A percentile compares a stretch with the other conserved stretches of the same genome.
Evolutionary conservation across 2,113 vertebrate species (phyloP).

Genomic region (Oncorhynchus gorbuscha): DNA sequence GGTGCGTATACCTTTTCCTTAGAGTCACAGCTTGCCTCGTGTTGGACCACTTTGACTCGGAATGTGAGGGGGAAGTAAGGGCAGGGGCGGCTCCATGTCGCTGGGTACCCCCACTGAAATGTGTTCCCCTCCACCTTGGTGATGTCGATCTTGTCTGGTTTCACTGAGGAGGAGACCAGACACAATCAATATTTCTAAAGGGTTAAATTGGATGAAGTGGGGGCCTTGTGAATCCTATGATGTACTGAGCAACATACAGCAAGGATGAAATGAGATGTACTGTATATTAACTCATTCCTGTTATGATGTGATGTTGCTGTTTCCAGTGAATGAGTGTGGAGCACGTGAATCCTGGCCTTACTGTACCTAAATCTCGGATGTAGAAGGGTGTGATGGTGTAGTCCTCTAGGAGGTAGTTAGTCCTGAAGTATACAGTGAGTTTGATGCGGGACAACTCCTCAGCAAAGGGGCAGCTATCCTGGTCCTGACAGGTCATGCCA

Average conservation of each 20-base stretch:
- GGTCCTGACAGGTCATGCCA: constrained; percentile 52
- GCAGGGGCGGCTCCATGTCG: constrained; percentile 65
- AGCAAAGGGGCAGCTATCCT: constrained; percentile 46
- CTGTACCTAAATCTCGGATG: constrained; percentile 69
- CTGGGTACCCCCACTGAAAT: constrained; percentile 64
- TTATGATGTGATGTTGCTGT: no score
- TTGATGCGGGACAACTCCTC: constrained; percentile 66
- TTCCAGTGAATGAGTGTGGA: no score
- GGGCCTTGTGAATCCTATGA: no score
- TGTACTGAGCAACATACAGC: no score
- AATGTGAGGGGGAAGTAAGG: constrained; percentile 66
- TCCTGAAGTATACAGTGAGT: constrained; percentile 59
- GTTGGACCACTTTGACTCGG: constrained; percentile 60
- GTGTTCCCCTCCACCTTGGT: background rate
- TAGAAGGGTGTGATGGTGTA: constrained; percentile 62
- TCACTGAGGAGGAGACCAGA: constrained; percentile 49
- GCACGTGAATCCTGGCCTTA: no score
- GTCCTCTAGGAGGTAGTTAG: constrained; percentile 55
- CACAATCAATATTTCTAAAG: background rate
- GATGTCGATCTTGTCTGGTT: constrained; percentile 53
- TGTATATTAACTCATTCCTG: no score
- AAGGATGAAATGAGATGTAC: no score
- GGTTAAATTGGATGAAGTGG: background rate
- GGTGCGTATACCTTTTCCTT: constrained; percentile 9
- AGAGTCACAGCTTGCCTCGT: constrained; percentile 40